phyloP scores from a whole-genome alignment of 2,113 vertebrate genomes.

The Alligator sinensis region DNA sequence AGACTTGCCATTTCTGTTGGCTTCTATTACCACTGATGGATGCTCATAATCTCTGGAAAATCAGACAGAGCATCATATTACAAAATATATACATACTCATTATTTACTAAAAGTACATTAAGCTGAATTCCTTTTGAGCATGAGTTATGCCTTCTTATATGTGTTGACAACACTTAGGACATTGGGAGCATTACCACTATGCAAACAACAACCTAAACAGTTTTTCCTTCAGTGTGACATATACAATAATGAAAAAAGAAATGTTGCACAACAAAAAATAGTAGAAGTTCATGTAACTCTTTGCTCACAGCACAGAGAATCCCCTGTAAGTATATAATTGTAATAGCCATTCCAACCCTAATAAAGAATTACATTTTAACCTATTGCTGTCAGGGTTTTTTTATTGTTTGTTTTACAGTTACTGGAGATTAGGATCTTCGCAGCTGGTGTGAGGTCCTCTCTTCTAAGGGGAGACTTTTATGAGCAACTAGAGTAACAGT shows the following conservation, averaged over 20 bases:
- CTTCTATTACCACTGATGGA: background rate
- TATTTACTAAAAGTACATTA: fast-evolving
- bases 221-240: background rate
- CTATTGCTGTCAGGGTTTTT: background rate
- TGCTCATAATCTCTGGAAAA: background rate
- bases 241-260: background rate
- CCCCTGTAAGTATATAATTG: background rate
- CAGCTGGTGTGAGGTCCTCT: conserved; percentile 13
- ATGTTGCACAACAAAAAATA: background rate
- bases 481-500: conserved; percentile 46
- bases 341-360: background rate
- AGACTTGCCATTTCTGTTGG: background rate
- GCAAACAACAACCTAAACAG: background rate
- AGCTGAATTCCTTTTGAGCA: background rate
- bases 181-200: background rate
- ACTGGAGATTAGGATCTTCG: conserved; percentile 45
- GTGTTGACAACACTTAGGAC: background rate
- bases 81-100: background rate
- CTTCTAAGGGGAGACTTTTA: conserved; percentile 55
- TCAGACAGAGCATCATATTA: background rate
- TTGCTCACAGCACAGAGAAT: background rate
- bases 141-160: background rate
- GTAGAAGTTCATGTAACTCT: background rate
- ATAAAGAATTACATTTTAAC: conserved; percentile 6
- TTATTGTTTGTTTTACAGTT: conserved; percentile 33